These are phyloP conservation scores for Phenganax marumi DNA, from an alignment of 92 coral and sea anemone genomes.

Conservation along the genomic window DNA sequence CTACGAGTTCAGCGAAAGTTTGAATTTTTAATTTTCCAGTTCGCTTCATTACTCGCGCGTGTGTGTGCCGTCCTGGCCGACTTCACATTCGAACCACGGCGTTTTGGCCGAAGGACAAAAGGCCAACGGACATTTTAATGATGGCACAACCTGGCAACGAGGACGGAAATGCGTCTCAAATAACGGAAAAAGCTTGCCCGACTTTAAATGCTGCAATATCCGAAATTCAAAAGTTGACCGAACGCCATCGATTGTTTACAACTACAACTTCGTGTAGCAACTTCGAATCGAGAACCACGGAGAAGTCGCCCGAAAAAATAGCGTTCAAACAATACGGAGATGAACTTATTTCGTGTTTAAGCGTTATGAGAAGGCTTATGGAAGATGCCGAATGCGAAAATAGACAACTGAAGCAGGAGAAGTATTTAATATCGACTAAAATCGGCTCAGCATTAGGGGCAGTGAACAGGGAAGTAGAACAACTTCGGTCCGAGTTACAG, in stretches of 20 bases:
- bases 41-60: neutral
- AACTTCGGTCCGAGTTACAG: constrained; percentile 81
- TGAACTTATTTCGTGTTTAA: constrained; percentile 83
- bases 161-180: constrained; percentile 21
- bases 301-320: constrained; percentile 42
- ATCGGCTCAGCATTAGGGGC: constrained; percentile 84
- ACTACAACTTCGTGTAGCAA: constrained; percentile 61
- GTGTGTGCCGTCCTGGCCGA: neutral
- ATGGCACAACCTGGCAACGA: constrained; percentile 31
- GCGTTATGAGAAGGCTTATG: constrained; percentile 96
- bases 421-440: constrained; percentile 80
- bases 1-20: neutral
- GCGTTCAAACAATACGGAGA: constrained; percentile 74
- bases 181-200: constrained; percentile 17
- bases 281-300: constrained; percentile 65
- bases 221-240: constrained; percentile 68
- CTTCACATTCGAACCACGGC: too few species aligned
- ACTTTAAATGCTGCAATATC: constrained; percentile 52
- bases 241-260: constrained; percentile 71
- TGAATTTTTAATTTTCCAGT: neutral
- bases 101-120: constrained; percentile 26
- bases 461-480: constrained; percentile 92
- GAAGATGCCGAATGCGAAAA: constrained; percentile 95
- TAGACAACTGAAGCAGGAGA: constrained; percentile 87
- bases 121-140: constrained; percentile 5